Evolutionary conservation across 1,140 invertebrate species (phyloP).

Genomic region (Cydia fagiglandana): DNA sequence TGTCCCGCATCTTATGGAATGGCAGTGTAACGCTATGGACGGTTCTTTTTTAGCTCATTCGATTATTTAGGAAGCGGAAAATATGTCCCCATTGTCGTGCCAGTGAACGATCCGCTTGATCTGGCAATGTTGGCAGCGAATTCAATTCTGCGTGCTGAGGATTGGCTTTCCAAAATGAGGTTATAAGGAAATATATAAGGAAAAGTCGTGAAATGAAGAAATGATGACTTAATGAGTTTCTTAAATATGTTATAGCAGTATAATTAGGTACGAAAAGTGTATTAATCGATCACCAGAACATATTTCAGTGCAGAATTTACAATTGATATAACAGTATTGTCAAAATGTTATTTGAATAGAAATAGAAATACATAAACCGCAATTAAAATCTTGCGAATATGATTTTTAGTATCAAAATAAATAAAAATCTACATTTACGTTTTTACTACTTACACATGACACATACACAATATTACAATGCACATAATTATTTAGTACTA

Average conservation of each 20-base stretch:
- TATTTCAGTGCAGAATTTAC: too few species aligned
- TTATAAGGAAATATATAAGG: neutral
- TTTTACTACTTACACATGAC: neutral
- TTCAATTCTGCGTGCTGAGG: slow-evolving; percentile 14
- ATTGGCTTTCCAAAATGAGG: neutral
- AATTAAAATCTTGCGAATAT: too few species aligned
- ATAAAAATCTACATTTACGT: too few species aligned
- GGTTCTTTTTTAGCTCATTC: slow-evolving; percentile 43
- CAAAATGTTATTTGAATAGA: too few species aligned
- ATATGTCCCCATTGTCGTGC: slow-evolving; percentile 30
- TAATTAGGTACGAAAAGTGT: neutral
- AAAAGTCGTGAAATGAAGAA: neutral
- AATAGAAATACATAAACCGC: too few species aligned
- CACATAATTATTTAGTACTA: neutral
- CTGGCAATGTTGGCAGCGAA: slow-evolving; percentile 11
- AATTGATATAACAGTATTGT: too few species aligned
- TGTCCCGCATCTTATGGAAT: slow-evolving; percentile 17
- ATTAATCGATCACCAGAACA: too few species aligned
- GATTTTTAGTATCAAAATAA: too few species aligned
- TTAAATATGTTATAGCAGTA: neutral
- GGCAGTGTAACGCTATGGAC: slow-evolving; percentile 40
- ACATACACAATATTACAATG: neutral
- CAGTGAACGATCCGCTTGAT: slow-evolving; percentile 23
- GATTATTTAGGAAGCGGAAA: slow-evolving; percentile 43
- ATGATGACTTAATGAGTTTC: too few species aligned